These are phyloP conservation scores for Triplophysa yarkandensis DNA, from an alignment of 2,797 vertebrate genomes.

Conservation along the genomic window DNA sequence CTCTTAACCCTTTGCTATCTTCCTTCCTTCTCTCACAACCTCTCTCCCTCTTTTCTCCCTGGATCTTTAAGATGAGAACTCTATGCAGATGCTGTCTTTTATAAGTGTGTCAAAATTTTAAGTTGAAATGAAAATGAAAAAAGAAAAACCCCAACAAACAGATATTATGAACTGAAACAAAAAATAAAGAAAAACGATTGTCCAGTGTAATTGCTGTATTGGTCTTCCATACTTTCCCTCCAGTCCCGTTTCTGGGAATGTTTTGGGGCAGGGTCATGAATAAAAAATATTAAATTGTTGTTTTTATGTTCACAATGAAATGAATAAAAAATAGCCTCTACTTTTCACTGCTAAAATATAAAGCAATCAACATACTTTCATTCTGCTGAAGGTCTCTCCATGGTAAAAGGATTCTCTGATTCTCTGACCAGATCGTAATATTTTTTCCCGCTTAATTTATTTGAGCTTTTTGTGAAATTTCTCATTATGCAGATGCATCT, in stretches of 20 bases:
- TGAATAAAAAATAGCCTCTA: not conserved
- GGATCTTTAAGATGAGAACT: conserved; percentile 88
- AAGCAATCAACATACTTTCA: not conserved
- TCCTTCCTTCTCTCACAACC: conserved; percentile 57
- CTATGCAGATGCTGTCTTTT: conserved; percentile 90
- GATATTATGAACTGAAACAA: conserved; percentile 81
- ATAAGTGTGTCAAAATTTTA: conserved; percentile 85
- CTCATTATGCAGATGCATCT: not conserved
- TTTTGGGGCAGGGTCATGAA: not conserved
- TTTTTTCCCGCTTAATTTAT: not conserved
- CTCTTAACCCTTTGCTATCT: conserved; percentile 35
- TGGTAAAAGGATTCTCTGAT: not conserved
- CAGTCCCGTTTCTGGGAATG: not conserved
- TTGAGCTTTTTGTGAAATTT: not conserved
- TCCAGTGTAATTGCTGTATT: conserved; percentile 74
- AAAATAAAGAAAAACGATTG: conserved; percentile 83
- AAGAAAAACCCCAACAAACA: conserved; percentile 76
- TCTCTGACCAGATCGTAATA: not conserved
- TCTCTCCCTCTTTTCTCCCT: conserved; percentile 67
- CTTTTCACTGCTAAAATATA: not conserved
- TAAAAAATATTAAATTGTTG: too few relatives aligned
- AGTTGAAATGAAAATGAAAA: conserved; percentile 77
- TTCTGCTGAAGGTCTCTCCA: not conserved
- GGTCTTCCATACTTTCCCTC: conserved; percentile 54
- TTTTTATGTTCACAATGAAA: not conserved